These are phyloP conservation scores for Cistogaster globosa DNA, from an alignment of 2,888 invertebrate genomes.

Conservation along the genomic window DNA sequence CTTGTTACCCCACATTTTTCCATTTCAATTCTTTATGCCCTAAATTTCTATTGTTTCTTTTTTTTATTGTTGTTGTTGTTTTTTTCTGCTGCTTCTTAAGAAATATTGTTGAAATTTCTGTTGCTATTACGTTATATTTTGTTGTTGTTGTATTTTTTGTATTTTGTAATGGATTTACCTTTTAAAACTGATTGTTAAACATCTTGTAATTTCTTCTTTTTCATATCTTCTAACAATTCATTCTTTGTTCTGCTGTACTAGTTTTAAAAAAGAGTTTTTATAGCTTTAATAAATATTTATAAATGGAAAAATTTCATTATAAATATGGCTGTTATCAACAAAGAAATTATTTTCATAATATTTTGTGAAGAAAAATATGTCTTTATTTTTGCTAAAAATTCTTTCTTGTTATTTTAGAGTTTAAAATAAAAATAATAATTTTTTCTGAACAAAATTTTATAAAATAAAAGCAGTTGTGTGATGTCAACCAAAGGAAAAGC, in stretches of 20 bases:
- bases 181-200: conserved; percentile 40
- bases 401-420: too few relatives aligned
- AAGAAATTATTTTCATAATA: too few relatives aligned
- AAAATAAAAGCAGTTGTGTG: too few relatives aligned
- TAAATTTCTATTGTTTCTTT: conserved; percentile 16
- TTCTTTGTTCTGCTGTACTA: conserved; percentile 5
- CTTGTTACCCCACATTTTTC: conserved; percentile 36
- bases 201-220: conserved; percentile 1
- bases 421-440: too few relatives aligned
- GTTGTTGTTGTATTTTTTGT: too few relatives aligned
- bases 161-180: conserved; percentile 43
- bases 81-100: conserved; percentile 20
- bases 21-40: conserved; percentile 28
- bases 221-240: conserved; percentile 10
- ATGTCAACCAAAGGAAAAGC: too few relatives aligned
- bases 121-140: neutral
- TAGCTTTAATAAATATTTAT: neutral
- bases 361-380: too few relatives aligned
- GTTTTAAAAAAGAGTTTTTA: neutral
- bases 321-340: too few relatives aligned
- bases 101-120: conserved; percentile 27
- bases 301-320: neutral
- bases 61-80: too few relatives aligned
- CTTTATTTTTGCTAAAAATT: too few relatives aligned
- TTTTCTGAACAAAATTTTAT: too few relatives aligned